These are phyloP conservation scores for Elephantulus edwardii DNA, from an alignment of 2,113 vertebrate species.

Conservation along the genomic window DNA sequence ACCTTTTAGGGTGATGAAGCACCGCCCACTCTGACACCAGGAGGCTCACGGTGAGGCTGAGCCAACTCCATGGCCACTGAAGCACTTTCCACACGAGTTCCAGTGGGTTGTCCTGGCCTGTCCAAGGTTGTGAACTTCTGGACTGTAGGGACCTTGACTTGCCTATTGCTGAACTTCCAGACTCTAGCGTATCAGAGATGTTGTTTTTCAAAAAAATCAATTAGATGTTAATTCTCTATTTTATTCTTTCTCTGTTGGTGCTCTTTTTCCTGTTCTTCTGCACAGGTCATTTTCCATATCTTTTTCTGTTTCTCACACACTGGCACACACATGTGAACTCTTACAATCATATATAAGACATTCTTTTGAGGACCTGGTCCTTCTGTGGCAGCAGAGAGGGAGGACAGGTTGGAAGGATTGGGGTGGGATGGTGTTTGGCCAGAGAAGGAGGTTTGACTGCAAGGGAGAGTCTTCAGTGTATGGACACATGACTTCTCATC, in stretches of 20 bases:
- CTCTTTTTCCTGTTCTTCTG: not conserved
- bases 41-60: too few species aligned
- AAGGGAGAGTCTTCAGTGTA: not conserved
- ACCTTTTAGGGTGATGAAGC: too few species aligned
- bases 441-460: not conserved
- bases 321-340: not conserved
- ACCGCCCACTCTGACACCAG: too few species aligned
- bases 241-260: not conserved
- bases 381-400: not conserved
- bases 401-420: not conserved
- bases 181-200: not conserved
- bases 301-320: not conserved
- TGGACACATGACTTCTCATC: not conserved
- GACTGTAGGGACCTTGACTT: not conserved
- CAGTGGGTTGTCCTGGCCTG: not conserved
- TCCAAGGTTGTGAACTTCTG: not conserved
- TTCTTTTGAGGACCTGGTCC: conserved; percentile 4
- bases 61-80: not conserved
- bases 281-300: not conserved
- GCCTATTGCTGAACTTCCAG: not conserved
- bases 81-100: not conserved
- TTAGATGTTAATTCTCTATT: not conserved
- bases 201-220: not conserved
- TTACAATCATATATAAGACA: not conserved
- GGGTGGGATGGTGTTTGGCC: not conserved